Base-by-base conservation (phyloP, 2,888 invertebrate genomes). In the Theristus sp. region DNA sequence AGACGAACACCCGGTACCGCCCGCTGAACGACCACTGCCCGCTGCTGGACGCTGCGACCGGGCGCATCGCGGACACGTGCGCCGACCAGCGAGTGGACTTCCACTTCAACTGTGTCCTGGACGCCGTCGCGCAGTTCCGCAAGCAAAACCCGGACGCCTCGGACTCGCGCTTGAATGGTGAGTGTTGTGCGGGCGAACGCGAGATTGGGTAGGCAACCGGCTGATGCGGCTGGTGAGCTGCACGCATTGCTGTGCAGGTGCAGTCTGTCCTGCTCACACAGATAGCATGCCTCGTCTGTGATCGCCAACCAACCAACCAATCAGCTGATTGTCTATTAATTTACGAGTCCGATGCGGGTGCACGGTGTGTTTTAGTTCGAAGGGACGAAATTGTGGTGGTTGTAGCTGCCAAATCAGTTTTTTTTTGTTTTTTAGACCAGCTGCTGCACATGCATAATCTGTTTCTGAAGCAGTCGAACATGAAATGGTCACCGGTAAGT, bases 81-180 rank as follows among this genome's bases (percentile, higher is more conserved):
- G 61, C 67, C 2, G 75, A 75, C 63, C 65, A 69, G 30, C 65
- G 73, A n/a, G 72, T 76, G 61, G 73, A 76, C 62, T 73, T 73
- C 61, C 76, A 76, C 65, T 76, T 75, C 66, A 75, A 76, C 62
- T 71, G 74, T 2, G 67, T 75, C 62, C 67, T 76, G 56, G 76
- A 76, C 64, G 71, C 69, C 38, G 71, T 75, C 29, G 72, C 72
- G 25, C 72, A 72, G 58, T 73, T 75, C 74, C 65, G 74, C 31
- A 71, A 20, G 3, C 13, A 49, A 17, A 49, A 49, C 13, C 49
- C 49, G n/a, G 24, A 49, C 24, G 20, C 49, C 6, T 6, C 20
- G 13, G 49, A 49, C 38, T 38, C 38, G 17, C 6, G 10, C 6
- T 17, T 38, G 38, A 17, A 38, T 13, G 38, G 38, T 38, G 17